A percentile compares a stretch with the other conserved stretches of the same genome.
phyloP scores from a whole-genome alignment of 2,113 vertebrate genomes.

The Melozone crissalis region DNA sequence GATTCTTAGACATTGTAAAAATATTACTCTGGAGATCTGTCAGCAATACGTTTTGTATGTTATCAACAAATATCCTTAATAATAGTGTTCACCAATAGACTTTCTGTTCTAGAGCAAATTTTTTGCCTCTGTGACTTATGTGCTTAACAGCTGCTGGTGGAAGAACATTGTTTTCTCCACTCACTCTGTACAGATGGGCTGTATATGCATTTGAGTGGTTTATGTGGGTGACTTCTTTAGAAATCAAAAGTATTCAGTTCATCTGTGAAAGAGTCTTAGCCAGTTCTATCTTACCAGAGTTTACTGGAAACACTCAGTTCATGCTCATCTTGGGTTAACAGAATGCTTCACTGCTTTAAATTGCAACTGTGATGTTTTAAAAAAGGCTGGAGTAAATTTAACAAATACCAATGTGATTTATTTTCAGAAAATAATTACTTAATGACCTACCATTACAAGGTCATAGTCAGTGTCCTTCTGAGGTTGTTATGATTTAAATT shows the following conservation, averaged over 20 bases:
- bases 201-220: background rate
- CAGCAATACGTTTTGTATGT: background rate
- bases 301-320: background rate
- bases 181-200: background rate
- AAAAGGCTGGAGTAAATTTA: background rate
- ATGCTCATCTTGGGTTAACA: background rate
- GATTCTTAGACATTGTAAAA: background rate
- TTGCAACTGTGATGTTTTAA: background rate
- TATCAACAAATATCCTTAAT: background rate
- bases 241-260: background rate
- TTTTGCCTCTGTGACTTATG: background rate
- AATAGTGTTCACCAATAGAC: background rate
- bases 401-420: background rate
- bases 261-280: background rate
- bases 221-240: background rate
- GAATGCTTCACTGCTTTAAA: background rate
- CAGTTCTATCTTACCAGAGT: background rate
- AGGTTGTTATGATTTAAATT: background rate
- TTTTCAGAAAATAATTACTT: conserved; percentile 38
- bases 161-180: background rate
- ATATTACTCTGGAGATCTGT: background rate
- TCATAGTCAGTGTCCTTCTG: background rate
- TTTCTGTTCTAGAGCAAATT: background rate
- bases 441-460: background rate
- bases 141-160: background rate